Evolutionary conservation across 2,888 invertebrate genomes (phyloP).

Genomic region (Drosophila neotestacea): DNA sequence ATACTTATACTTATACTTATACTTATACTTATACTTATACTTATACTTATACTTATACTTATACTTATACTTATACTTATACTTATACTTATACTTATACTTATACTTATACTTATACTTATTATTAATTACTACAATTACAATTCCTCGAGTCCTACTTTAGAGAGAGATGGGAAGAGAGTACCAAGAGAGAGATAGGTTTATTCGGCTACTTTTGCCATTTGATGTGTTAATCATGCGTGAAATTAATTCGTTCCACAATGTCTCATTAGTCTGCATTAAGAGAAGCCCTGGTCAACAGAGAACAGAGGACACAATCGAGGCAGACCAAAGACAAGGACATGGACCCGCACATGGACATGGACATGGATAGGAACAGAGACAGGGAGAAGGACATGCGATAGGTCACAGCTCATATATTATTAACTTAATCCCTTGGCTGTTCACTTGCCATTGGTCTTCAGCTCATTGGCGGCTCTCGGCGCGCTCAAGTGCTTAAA

Average conservation of each 20-base stretch:
- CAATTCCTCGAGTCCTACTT: background rate
- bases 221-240: constrained; percentile 83
- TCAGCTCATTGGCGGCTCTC: constrained; percentile 62
- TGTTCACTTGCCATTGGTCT: constrained; percentile 62
- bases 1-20: constrained; percentile 25
- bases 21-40: constrained; percentile 24
- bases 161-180: constrained; percentile 8
- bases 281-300: constrained; percentile 69
- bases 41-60: constrained; percentile 21
- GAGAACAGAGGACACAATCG: constrained; percentile 29
- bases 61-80: constrained; percentile 17
- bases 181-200: background rate
- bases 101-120: constrained; percentile 14
- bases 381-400: constrained; percentile 27
- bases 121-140: constrained; percentile 8
- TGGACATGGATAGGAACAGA: background rate
- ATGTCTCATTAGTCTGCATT: constrained; percentile 83
- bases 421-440: constrained; percentile 78
- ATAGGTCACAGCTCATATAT: constrained; percentile 71
- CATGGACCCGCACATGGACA: constrained; percentile 21
- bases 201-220: constrained; percentile 44
- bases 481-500: constrained; percentile 78
- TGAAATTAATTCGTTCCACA: constrained; percentile 83
- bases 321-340: constrained; percentile 17
- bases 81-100: constrained; percentile 23